Percentiles rank a stretch among this genome's conserved stretches.
These are phyloP conservation scores for Scomber scombrus DNA, from an alignment of 2,113 vertebrate genomes.

Conservation along the genomic window DNA sequence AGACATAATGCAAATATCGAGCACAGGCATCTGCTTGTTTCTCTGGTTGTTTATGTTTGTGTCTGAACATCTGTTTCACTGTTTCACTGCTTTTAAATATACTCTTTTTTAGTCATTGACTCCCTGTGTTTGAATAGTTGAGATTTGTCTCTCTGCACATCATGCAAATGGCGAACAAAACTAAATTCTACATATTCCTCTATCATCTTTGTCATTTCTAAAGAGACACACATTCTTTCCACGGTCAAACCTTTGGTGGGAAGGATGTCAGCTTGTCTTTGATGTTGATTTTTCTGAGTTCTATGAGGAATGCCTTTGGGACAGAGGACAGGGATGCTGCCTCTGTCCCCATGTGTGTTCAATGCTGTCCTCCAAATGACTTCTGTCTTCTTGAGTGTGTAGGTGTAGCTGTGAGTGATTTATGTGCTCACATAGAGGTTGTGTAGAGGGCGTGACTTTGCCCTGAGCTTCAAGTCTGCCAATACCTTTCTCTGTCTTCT, in stretches of 20 bases:
- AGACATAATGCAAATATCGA: neutral
- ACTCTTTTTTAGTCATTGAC: neutral
- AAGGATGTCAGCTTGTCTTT: constrained; percentile 17
- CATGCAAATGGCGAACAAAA: neutral
- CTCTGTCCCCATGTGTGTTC: constrained; percentile 42
- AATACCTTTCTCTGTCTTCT: constrained; percentile 54
- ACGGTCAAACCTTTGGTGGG: constrained; percentile 11
- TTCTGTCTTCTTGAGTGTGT: constrained; percentile 46
- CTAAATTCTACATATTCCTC: too few relatives aligned
- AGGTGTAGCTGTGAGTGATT: constrained; percentile 56
- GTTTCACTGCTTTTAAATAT: neutral
- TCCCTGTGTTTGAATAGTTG: too few relatives aligned
- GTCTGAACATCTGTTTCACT: neutral
- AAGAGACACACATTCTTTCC: neutral
- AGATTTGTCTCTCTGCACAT: neutral
- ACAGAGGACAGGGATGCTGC: constrained; percentile 25
- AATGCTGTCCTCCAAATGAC: constrained; percentile 41
- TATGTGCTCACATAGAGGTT: constrained; percentile 49
- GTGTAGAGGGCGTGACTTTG: constrained; percentile 54
- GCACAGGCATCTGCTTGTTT: neutral
- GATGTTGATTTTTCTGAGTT: too few relatives aligned
- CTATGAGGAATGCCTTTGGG: constrained; percentile 25
- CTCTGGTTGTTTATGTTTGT: too few relatives aligned
- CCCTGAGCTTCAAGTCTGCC: constrained; percentile 47
- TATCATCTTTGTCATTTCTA: neutral